These are phyloP conservation scores for Drosophila watanabei DNA, from an alignment of 1,140 invertebrate species.

Conservation along the genomic window DNA sequence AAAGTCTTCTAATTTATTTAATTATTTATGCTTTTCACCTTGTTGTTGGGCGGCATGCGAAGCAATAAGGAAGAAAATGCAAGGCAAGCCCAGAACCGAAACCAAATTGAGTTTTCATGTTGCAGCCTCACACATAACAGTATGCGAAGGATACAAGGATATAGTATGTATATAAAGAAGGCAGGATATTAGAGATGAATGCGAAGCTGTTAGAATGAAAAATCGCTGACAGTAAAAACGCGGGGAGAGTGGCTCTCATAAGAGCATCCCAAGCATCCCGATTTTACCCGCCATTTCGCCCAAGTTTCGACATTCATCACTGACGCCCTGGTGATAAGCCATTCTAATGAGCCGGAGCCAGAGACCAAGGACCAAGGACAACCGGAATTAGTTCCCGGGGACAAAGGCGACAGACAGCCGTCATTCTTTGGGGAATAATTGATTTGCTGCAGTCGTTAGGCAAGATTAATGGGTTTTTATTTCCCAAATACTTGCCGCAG, in stretches of 20 bases:
- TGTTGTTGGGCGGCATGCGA: constrained; percentile 29
- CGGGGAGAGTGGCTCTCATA: constrained; percentile 1
- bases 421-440: constrained; percentile 43
- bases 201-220: constrained; percentile 55
- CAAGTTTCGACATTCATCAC: constrained; percentile 54
- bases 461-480: constrained; percentile 43
- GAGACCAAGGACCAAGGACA: constrained; percentile 31
- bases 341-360: constrained; percentile 34
- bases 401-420: background rate
- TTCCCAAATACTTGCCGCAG: constrained; percentile 10
- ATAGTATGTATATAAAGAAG: background rate
- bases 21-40: constrained; percentile 39
- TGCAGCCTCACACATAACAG: constrained; percentile 15
- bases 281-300: constrained; percentile 4
- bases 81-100: constrained; percentile 12
- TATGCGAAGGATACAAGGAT: background rate
- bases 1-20: constrained; percentile 34
- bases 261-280: background rate
- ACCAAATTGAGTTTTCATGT: constrained; percentile 52
- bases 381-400: constrained; percentile 23
- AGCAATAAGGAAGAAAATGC: constrained; percentile 35
- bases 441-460: constrained; percentile 39
- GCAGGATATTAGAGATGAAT: constrained; percentile 55
- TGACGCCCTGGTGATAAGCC: constrained; percentile 35
- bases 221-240: constrained; percentile 38